Base-by-base conservation (phyloP, 2,113 vertebrate species). In the Felis chaus region DNA sequence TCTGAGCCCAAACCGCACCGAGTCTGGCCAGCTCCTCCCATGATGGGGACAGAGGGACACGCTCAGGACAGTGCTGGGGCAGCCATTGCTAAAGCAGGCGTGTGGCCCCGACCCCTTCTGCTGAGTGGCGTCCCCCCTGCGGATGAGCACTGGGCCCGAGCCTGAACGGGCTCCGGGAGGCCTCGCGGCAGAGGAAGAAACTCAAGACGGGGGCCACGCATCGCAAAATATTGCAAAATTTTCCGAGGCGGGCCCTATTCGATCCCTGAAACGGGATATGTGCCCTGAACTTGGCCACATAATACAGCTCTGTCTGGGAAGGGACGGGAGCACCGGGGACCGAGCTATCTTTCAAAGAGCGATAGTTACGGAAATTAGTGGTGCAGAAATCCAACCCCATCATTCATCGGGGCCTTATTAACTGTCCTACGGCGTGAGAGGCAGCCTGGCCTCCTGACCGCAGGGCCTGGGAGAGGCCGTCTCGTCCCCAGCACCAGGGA, bases 361-460 rank as follows among this genome's bases (percentile, higher is more conserved):
- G 99, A 99, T 99, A 99, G 99, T 99, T 99, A 99, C 99, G 99
- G 99, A 99, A 99, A 99, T 99, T 99, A 99, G 99, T 98, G 55
- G 99, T 98, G 98, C 99, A 99, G 99, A 99, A 99, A 99, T 99
- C 99, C 99, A 98, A 98, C 98, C 99, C 98, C 99, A 98, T 99
- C 99, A 99, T 98, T 99, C 99, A 99, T 99, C 99, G 98, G 98
- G 98, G 98, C 96, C 99, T 99, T 99, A 99, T 99, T 99, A 99
- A 98, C 99, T 98, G 99, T 99, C 99, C 99, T 99, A 98, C 97
- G 66, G 99, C 98, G 98, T 99, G 98, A 98, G 99, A 98, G 98
- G 98, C 97, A 98, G 98, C 98, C 95, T 97, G 97, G 99, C 98
- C 98, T 92, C 98, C 98, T 55, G 95, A 57, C 78, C 41, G 0